Evolutionary conservation across 2,797 vertebrate species (phyloP), one percentile per base, ranked within the genome.

Genomic region (Mus caroli): DNA sequence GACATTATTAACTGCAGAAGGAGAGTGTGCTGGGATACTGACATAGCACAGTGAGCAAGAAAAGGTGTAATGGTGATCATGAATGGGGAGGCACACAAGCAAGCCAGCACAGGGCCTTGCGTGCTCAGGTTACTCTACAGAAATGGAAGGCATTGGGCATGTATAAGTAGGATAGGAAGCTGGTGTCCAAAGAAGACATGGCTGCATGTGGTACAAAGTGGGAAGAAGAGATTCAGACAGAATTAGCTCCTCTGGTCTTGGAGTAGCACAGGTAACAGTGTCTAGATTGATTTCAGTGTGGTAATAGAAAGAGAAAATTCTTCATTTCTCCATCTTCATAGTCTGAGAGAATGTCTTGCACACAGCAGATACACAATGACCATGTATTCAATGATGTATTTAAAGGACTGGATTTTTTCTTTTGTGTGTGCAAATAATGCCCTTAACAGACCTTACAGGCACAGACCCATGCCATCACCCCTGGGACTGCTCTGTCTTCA

Each of bases 31-130:
- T 20, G 20, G 26, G 1, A 3, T n/a, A 26, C 11, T 20, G 28
- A 91, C 31, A 22, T 4, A 52, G 6, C 22, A 28, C 0, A 6
- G 3, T 6, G 3, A 71, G 12, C 22, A 69, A 46, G 46, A 2
- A 20, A 15, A 31, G 28, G 24, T 0, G 1, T 4, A n/a, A 43
- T 64, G 40, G 15, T 31, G 43, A 50, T 11, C 1, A 28, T 0
- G 3, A 22, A 73, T 1, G 12, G 46, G 24, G 17, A 4, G 43
- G 31, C 22, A 20, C 24, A 3, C 0, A 0, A 54, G 19, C 37
- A 28, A 9, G 1, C 17, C 28, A n/a, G 13, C n/a, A 15, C 0
- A 8, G 40, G 40, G 22, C 40, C 24, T 4, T n/a, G 1, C 3
- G 6, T 9, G 6, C 37, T 19, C 10, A 52, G 22, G 64, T 15